phyloP scores from a whole-genome alignment of 2,888 invertebrate genomes.

The Chrysolina oricalcia region DNA sequence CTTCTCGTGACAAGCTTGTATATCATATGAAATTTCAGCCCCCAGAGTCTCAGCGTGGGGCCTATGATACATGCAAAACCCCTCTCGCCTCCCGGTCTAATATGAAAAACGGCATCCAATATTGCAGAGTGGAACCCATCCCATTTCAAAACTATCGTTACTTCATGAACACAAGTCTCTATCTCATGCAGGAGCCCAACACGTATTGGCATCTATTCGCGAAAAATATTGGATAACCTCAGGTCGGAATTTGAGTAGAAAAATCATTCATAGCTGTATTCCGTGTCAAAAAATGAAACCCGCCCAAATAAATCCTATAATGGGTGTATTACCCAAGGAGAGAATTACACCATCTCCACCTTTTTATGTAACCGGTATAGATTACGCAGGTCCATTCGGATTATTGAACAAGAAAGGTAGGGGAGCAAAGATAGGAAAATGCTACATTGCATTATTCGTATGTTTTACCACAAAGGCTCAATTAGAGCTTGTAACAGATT shows the following conservation, averaged over 20 bases:
- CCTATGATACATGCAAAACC: too few relatives aligned
- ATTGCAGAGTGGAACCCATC: too few relatives aligned
- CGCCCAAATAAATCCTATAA: not conserved
- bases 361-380: constrained; percentile 38
- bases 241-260: not conserved
- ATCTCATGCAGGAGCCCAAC: too few relatives aligned
- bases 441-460: constrained; percentile 46
- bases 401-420: constrained; percentile 32
- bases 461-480: constrained; percentile 52
- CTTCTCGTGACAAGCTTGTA: too few relatives aligned
- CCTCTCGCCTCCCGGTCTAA: too few relatives aligned
- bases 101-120: constrained; percentile 17
- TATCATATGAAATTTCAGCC: too few relatives aligned
- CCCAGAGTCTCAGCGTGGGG: too few relatives aligned
- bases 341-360: constrained; percentile 33
- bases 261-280: constrained; percentile 17
- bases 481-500: too few relatives aligned
- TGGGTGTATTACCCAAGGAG: constrained; percentile 35
- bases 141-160: constrained; percentile 17
- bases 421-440: constrained; percentile 33
- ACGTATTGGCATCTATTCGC: not conserved
- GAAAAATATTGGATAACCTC: not conserved
- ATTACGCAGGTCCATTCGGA: constrained; percentile 48
- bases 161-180: constrained; percentile 30
- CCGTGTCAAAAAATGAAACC: constrained; percentile 9